Conservation (phyloP, 1,140 invertebrate genomes). For the Zaprionus africanus region DNA sequence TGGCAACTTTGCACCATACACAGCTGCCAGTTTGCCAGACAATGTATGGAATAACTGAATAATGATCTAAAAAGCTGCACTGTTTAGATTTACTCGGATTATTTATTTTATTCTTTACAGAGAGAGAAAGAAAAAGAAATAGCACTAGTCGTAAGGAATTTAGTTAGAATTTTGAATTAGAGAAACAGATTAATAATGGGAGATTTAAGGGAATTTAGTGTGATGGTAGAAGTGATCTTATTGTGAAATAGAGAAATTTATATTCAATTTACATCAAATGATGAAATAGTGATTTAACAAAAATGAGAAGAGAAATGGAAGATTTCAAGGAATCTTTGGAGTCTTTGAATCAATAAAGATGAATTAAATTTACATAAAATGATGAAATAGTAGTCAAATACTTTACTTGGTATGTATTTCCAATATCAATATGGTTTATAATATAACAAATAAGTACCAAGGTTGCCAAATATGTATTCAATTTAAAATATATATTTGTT, state of each 20-base stretch:
- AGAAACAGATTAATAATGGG: not conserved
- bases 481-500: no score
- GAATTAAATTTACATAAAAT: no score
- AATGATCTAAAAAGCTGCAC: slow-evolving; percentile 4
- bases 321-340: no score
- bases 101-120: slow-evolving; percentile 9
- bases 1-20: slow-evolving; percentile 26
- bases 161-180: not conserved
- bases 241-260: not conserved
- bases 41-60: slow-evolving; percentile 32
- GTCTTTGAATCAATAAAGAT: no score
- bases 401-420: no score
- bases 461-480: no score
- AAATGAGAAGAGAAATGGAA: no score
- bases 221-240: not conserved
- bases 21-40: slow-evolving; percentile 8
- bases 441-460: no score
- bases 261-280: not conserved
- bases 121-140: not conserved
- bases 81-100: slow-evolving; percentile 37
- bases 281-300: no score
- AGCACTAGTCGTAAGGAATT: not conserved
- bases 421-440: no score
- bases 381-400: not conserved
- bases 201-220: not conserved